Conservation (phyloP, 1,140 invertebrate species). For the Berghia stephanieae region DNA sequence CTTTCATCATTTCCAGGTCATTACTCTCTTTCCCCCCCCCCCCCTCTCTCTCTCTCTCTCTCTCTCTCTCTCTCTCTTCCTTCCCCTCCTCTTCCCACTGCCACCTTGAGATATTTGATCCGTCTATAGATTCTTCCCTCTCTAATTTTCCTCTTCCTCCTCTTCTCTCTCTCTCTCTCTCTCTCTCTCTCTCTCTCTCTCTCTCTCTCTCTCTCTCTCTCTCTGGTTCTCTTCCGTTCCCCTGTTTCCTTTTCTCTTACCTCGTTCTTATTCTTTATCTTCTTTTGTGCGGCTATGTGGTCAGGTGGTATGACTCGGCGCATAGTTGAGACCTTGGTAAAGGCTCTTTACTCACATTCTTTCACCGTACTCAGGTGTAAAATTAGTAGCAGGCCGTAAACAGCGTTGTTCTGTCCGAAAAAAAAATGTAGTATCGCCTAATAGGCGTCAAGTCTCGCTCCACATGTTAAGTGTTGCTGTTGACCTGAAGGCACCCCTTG, state of each 20-base stretch:
- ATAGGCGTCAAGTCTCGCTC: no score
- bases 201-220: neutral
- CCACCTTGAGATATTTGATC: neutral
- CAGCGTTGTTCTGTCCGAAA: no score
- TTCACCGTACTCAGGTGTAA: no score
- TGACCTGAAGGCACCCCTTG: no score
- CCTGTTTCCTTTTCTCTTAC: neutral
- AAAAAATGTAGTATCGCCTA: no score
- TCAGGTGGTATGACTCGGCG: no score
- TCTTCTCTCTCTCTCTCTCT: neutral
- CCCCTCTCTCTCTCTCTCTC: neutral
- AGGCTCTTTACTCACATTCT: no score
- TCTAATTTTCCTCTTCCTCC: neutral
- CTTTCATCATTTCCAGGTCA: neutral
- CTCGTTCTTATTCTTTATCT: neutral
- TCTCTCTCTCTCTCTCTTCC: neutral
- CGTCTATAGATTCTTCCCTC: neutral
- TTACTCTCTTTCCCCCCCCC: neutral
- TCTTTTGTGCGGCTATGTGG: no score
- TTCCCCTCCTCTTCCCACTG: neutral
- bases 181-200: neutral
- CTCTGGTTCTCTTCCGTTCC: neutral
- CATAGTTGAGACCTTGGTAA: no score
- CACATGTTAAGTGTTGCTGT: no score
- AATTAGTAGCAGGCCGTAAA: no score